Conservation (phyloP, 2,888 invertebrate genomes). For the Lysandra bellargus region DNA sequence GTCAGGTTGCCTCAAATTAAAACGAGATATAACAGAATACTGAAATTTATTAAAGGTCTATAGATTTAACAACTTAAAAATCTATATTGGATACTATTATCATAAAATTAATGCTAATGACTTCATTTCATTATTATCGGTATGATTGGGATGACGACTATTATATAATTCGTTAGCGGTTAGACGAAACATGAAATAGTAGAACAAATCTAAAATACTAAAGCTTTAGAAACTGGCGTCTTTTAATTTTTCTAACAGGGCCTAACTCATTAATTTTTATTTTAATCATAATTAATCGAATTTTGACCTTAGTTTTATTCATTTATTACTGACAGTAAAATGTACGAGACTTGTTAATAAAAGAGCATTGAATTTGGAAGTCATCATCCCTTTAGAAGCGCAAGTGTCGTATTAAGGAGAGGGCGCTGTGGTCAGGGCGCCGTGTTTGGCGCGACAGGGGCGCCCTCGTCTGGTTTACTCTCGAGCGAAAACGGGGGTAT, state of each 20-base stretch:
- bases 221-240: too few species aligned
- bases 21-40: conserved; percentile 63
- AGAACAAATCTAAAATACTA: not conserved
- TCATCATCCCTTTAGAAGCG: conserved; percentile 7
- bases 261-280: not conserved
- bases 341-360: not conserved
- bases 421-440: conserved; percentile 49
- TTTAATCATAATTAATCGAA: not conserved
- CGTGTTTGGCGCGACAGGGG: conserved; percentile 64
- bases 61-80: conserved; percentile 58
- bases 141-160: not conserved
- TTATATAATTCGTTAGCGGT: not conserved
- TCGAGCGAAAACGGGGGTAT: conserved; percentile 98
- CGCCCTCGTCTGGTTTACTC: conserved; percentile 89
- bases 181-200: not conserved
- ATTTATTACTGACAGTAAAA: not conserved
- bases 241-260: too few species aligned
- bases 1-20: conserved; percentile 34
- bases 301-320: not conserved
- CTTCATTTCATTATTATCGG: conserved; percentile 28
- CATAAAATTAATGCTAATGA: conserved; percentile 42
- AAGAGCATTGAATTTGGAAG: not conserved
- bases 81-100: conserved; percentile 47
- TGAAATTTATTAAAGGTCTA: conserved; percentile 78
- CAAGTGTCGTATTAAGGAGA: not conserved